Conservation (phyloP, 2,113 vertebrate species). For the Martes martes region DNA sequence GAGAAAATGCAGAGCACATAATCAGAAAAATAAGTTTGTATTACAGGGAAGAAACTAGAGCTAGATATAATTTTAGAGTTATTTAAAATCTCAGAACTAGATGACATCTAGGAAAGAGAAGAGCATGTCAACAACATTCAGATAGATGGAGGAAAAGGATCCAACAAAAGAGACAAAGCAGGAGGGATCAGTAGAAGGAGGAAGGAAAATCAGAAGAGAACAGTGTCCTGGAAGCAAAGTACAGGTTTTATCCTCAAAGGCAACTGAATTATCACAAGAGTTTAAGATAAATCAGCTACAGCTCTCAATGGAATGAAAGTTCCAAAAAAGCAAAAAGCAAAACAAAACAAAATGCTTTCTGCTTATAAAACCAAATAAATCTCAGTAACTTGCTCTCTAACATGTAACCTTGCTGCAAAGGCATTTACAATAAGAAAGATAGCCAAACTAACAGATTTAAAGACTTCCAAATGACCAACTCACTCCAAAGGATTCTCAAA, state of each 20-base stretch:
- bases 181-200: not conserved
- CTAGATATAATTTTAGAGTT: not conserved
- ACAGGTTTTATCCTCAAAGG: not conserved
- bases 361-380: slow-evolving; percentile 36
- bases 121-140: not conserved
- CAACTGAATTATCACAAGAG: not conserved
- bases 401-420: not conserved
- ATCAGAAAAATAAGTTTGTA: not conserved
- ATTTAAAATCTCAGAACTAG: slow-evolving; percentile 3
- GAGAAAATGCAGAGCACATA: not conserved
- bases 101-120: slow-evolving; percentile 20
- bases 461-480: not conserved
- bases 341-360: not conserved
- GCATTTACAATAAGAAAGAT: not conserved
- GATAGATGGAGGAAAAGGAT: not conserved
- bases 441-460: not conserved
- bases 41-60: not conserved
- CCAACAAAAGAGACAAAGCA: not conserved
- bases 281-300: slow-evolving; percentile 4
- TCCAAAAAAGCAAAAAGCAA: not conserved
- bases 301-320: not conserved
- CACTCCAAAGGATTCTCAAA: not conserved
- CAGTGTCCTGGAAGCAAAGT: not conserved
- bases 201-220: not conserved
- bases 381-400: not conserved